A percentile compares a stretch with the other conserved stretches of the same genome.
Conservation (phyloP, 2,797 vertebrate genomes). For the Pangasius djambal region DNA sequence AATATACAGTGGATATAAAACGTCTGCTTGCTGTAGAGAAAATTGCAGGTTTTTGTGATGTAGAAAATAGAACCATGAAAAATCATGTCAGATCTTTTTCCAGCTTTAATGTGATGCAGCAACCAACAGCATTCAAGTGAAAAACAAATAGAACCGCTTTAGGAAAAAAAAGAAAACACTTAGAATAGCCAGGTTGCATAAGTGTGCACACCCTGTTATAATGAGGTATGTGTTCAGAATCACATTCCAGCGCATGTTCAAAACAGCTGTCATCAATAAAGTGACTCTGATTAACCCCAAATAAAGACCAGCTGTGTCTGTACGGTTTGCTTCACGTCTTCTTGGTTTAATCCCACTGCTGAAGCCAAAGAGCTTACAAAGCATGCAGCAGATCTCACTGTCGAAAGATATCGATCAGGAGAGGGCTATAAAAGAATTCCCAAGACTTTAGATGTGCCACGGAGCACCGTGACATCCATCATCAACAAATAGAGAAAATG, state of each 20-base stretch:
- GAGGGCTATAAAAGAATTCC: neutral
- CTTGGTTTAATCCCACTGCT: neutral
- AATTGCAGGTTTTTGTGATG: neutral
- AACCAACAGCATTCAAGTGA: neutral
- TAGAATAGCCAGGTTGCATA: too few species aligned
- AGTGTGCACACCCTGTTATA: too few species aligned
- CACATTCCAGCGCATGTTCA: neutral
- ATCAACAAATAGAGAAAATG: neutral
- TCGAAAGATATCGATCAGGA: neutral
- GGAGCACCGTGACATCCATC: neutral
- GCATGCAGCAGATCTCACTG: neutral
- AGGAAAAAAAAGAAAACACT: neutral
- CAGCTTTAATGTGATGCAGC: neutral
- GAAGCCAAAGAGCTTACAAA: neutral
- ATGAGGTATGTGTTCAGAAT: neutral
- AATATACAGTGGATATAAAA: neutral
- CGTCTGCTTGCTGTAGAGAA: neutral
- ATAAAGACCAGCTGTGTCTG: neutral
- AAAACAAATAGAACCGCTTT: neutral
- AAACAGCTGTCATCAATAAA: neutral
- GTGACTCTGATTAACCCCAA: neutral
- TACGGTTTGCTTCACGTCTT: neutral
- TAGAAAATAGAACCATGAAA: neutral
- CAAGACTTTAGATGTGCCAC: neutral
- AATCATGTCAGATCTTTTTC: neutral